Conservation (phyloP, 1,140 invertebrate genomes). For the Octopus sinensis region DNA sequence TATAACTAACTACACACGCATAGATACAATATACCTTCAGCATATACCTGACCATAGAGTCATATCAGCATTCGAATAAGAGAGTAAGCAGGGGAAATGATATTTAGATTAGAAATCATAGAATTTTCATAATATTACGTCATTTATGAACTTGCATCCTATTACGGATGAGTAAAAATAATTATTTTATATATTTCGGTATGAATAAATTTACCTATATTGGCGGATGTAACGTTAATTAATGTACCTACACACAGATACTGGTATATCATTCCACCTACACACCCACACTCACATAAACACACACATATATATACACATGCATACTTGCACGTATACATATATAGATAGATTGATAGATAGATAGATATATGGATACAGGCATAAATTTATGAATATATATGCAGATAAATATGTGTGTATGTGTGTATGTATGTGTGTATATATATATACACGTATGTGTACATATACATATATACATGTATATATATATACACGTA, state of each 20-base stretch:
- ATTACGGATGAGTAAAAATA: no score
- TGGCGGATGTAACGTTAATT: not conserved
- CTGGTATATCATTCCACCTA: not conserved
- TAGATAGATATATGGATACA: not conserved
- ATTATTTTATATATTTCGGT: no score
- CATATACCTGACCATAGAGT: no score
- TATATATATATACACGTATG: constrained; percentile 5
- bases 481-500: no score
- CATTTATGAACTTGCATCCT: no score
- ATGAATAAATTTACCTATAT: no score
- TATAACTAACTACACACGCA: no score
- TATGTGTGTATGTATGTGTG: not conserved
- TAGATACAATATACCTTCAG: no score
- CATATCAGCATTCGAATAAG: no score
- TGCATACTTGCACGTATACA: not conserved
- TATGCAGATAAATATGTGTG: not conserved
- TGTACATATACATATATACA: not conserved
- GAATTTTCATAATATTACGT: no score
- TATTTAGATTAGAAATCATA: no score
- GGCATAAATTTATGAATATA: not conserved
- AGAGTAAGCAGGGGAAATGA: no score
- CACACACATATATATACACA: not conserved
- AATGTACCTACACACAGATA: not conserved
- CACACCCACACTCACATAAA: not conserved
- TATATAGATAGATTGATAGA: not conserved